A percentile compares a stretch with the other conserved stretches of the same genome.
Evolutionary conservation across 2,113 vertebrate species (phyloP).

Genomic region (Turdus rufiventris): DNA sequence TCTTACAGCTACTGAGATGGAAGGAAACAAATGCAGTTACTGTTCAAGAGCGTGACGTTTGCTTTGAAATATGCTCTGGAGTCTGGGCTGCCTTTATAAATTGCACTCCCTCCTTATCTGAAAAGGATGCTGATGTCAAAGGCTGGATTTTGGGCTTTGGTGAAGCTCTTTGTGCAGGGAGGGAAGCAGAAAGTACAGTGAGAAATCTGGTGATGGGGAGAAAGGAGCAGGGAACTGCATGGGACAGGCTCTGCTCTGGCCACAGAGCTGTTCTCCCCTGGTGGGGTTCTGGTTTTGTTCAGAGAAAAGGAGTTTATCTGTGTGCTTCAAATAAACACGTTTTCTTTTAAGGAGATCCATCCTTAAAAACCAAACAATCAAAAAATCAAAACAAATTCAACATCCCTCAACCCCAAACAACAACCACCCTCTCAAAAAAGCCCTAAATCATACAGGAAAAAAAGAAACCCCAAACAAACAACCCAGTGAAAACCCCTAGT

Average conservation of each 20-base stretch:
- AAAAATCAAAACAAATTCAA: neutral
- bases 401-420: neutral
- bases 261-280: neutral
- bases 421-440: neutral
- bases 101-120: neutral
- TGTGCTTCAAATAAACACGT: neutral
- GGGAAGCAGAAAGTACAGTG: neutral
- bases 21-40: neutral
- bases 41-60: fast-evolving
- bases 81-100: neutral
- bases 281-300: neutral
- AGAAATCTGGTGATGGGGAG: neutral
- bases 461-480: no score
- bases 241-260: neutral
- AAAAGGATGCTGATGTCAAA: neutral
- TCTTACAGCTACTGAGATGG: neutral
- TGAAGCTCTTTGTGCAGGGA: neutral
- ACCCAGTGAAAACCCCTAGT: neutral
- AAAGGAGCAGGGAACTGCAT: neutral
- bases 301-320: neutral
- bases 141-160: neutral
- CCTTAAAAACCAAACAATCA: neutral
- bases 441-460: neutral
- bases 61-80: neutral
- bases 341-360: neutral